Percentiles rank a stretch among this genome's conserved stretches.
Evolutionary conservation across 1,140 invertebrate species (phyloP).

Genomic region (Bombus superbus): DNA sequence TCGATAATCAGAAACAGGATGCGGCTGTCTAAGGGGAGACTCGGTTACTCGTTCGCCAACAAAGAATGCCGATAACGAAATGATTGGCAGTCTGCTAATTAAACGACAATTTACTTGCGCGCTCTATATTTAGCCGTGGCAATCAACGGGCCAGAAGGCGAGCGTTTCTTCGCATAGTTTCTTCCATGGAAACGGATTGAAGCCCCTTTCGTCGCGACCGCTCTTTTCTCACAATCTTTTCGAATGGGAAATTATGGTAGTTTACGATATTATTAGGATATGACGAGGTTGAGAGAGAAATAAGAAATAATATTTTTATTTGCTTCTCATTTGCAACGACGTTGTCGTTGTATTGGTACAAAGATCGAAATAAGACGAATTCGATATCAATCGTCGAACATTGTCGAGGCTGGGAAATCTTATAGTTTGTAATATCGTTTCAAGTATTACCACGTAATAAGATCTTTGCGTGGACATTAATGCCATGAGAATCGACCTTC

Average conservation of each 20-base stretch:
- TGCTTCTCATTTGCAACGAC: neutral
- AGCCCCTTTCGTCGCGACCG: neutral
- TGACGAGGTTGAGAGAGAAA: neutral
- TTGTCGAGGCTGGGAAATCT: neutral
- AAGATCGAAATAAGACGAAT: neutral
- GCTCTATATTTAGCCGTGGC: constrained; percentile 62
- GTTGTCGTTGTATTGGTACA: neutral
- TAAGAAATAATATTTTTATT: neutral
- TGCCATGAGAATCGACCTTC: too few relatives aligned
- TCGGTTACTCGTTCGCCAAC: constrained; percentile 44
- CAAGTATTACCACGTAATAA: too few relatives aligned
- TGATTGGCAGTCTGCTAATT: constrained; percentile 71
- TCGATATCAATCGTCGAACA: too few relatives aligned
- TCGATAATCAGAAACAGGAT: constrained; percentile 67
- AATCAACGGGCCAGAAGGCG: constrained; percentile 12
- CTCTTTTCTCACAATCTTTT: neutral
- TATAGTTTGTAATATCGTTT: neutral
- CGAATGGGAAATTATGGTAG: neutral
- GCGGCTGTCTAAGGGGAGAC: constrained; percentile 55
- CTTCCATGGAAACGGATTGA: neutral
- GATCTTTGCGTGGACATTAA: too few relatives aligned
- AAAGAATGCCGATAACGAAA: constrained; percentile 70
- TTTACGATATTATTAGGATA: neutral
- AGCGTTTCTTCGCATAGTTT: too few relatives aligned
- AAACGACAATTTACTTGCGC: constrained; percentile 58